Base-by-base conservation (phyloP, 2,888 invertebrate genomes). In the Epiblema foenella region DNA sequence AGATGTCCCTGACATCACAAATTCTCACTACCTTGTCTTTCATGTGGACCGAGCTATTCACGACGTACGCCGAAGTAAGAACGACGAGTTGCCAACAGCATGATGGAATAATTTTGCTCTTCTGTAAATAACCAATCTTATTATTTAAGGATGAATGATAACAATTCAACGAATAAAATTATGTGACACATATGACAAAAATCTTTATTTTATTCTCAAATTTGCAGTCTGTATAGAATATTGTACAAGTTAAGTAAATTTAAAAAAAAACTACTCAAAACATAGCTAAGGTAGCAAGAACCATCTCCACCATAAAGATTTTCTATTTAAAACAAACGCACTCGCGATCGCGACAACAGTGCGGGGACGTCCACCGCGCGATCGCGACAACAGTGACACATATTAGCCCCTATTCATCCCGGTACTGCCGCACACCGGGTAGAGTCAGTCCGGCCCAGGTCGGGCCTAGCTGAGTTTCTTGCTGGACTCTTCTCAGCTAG, bases 21-120 rank as follows among this genome's bases (percentile, higher is more conserved):
- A 88, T 91, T 94, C 98, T 98, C 98, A 97, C 98, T 98, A 98
- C 97, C 97, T 97, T 98, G 98, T 98, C 98, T 98, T 98, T 98
- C 98, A 97, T 97, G 97, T 85, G 94, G 96, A 94, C 93, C 86
- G 91, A 90, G 94, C 93, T 86, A 74, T 74, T 73, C 77, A 80
- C 87, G 81, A 58, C 85, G 72, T 73, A 59, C 63, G 51, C n/a
- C 17, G 64, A 73, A 76, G 79, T 57, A 64, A 29, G 58, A 65
- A 67, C 39, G 29, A 52, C 39, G 12, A 15, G 24, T 9, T 54
- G 8, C 24, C 42, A 33, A 60, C 59, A 37, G 17, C 52, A 20
- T 54, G 59, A 60, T 24, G 37, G 17, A 57, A 5, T 46, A 5
- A n/a, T n/a, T 46, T 8, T 46, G n/a, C 46, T 46, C 7, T 46